phyloP scores from a whole-genome alignment of 2,888 invertebrate genomes.

The Prosopocoilus inquinatus region DNA sequence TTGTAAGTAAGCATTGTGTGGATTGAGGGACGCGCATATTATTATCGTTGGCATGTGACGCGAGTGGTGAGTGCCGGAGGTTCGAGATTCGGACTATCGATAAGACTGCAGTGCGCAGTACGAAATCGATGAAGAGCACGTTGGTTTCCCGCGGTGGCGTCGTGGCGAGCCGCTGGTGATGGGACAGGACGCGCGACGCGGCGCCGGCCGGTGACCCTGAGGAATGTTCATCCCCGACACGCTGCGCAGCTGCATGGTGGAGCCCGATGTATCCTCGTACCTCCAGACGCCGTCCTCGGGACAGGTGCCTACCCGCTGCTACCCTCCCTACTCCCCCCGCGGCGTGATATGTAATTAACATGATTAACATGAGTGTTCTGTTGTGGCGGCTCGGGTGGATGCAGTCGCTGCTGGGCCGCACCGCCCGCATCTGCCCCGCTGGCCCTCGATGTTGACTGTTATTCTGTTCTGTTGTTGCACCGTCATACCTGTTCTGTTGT shows the following conservation, averaged over 20 bases:
- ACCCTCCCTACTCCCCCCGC: conserved; percentile 54
- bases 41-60: conserved; percentile 30
- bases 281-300: conserved; percentile 93
- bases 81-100: conserved; percentile 16
- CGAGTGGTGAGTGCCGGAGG: conserved; percentile 22
- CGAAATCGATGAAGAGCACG: conserved; percentile 41
- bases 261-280: conserved; percentile 92
- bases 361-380: conserved; percentile 53
- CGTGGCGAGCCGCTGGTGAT: conserved; percentile 38
- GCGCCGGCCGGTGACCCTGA: conserved; percentile 52
- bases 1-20: conserved; percentile 23
- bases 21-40: conserved; percentile 24
- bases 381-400: conserved; percentile 38
- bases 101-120: conserved; percentile 40
- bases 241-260: conserved; percentile 93
- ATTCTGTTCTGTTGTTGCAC: conserved; percentile 37
- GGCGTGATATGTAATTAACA: conserved; percentile 55
- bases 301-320: conserved; percentile 74
- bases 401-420: conserved; percentile 24
- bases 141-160: conserved; percentile 28
- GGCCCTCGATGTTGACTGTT: conserved; percentile 39
- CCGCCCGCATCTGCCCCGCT: conserved; percentile 10
- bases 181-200: conserved; percentile 40
- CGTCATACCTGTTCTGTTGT: conserved; percentile 43
- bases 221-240: conserved; percentile 91